phyloP scores from a whole-genome alignment of 2,113 vertebrate species.

The Brienomyrus brachyistius region DNA sequence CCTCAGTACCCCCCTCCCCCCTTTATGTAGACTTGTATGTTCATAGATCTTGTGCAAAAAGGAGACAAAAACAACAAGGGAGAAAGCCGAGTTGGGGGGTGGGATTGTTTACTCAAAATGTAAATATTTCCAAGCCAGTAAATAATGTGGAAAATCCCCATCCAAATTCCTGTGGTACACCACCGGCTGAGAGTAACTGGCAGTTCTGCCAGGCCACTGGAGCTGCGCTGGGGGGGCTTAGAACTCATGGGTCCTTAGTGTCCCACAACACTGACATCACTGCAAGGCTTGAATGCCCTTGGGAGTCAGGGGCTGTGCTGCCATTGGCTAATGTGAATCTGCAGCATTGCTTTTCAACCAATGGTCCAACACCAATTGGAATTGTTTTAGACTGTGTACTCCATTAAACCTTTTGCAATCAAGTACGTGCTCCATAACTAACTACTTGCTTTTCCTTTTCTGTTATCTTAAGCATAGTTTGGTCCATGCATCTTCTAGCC shows the following conservation, averaged over 20 bases:
- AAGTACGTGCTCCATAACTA: not conserved
- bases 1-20: not conserved
- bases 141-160: conserved; percentile 20
- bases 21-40: not conserved
- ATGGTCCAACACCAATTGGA: not conserved
- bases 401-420: not conserved
- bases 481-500: not conserved
- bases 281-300: not conserved
- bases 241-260: not conserved
- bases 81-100: not conserved
- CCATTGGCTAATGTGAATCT: not conserved
- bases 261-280: not conserved
- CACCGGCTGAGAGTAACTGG: not conserved
- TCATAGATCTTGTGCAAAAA: not conserved
- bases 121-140: conserved; percentile 20
- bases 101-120: conserved; percentile 19
- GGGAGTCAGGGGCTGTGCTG: not conserved
- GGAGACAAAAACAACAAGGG: not conserved
- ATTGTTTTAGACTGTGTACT: not conserved
- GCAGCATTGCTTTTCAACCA: not conserved
- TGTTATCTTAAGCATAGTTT: not conserved
- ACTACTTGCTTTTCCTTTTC: not conserved
- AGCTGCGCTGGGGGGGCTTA: not conserved
- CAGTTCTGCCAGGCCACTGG: not conserved
- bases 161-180: conserved; percentile 18